Evolutionary conservation across 2,888 invertebrate species (phyloP).

Genomic region (Entomobrya multifasciata): DNA sequence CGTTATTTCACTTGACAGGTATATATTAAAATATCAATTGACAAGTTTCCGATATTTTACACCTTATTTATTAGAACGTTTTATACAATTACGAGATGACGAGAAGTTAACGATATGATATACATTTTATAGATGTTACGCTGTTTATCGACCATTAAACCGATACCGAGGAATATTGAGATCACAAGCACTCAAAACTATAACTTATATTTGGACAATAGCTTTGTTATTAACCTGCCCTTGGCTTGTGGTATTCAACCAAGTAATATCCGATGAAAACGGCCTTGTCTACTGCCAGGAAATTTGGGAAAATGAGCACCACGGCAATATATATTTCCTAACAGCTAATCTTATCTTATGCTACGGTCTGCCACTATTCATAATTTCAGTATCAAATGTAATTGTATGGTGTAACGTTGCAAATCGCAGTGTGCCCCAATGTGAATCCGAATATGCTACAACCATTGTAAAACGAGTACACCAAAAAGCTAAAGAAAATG

Average conservation of each 20-base stretch:
- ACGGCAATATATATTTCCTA: constrained; percentile 92
- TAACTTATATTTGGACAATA: constrained; percentile 81
- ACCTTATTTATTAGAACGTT: too few relatives aligned
- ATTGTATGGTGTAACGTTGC: constrained; percentile 95
- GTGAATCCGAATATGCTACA: constrained; percentile 78
- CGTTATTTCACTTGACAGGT: too few relatives aligned
- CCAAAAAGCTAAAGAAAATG: constrained; percentile 96
- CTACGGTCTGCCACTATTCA: constrained; percentile 93
- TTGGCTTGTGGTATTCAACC: constrained; percentile 81
- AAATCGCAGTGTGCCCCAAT: constrained; percentile 91
- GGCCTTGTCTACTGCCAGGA: constrained; percentile 87
- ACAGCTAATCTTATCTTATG: constrained; percentile 93
- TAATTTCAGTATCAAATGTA: constrained; percentile 94
- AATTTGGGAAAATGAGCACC: constrained; percentile 91
- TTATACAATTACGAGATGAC: too few relatives aligned
- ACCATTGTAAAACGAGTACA: constrained; percentile 84
- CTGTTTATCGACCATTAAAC: too few relatives aligned
- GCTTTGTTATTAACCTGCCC: constrained; percentile 81
- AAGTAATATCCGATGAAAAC: constrained; percentile 52
- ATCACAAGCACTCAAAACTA: too few relatives aligned
- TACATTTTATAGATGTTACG: too few relatives aligned
- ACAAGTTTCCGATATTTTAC: too few relatives aligned
- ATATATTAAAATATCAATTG: too few relatives aligned
- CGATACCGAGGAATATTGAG: too few relatives aligned
- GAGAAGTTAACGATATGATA: too few relatives aligned